phyloP scores from a whole-genome alignment of 2,113 vertebrate genomes.

The Labrus mixtus region DNA sequence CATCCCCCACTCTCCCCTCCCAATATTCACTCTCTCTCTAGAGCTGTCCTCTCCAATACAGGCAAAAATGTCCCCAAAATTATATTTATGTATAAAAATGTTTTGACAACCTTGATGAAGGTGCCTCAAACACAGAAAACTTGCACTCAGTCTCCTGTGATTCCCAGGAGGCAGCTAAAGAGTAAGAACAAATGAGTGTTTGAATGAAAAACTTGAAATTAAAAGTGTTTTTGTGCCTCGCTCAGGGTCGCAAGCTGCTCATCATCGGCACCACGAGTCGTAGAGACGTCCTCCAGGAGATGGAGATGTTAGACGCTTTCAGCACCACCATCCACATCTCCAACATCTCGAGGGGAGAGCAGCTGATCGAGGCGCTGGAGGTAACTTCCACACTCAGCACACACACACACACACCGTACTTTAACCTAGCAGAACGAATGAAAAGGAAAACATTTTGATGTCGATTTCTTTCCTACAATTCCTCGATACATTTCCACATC shows the following conservation, averaged over 20 bases:
- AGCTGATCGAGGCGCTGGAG: slow-evolving; percentile 94
- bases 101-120: no score
- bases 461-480: not conserved
- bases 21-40: no score
- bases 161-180: no score
- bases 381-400: slow-evolving; percentile 42
- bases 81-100: no score
- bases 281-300: slow-evolving; percentile 96
- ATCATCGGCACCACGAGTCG: slow-evolving; percentile 97
- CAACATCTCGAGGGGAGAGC: slow-evolving; percentile 91
- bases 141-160: no score
- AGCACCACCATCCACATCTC: slow-evolving; percentile 96
- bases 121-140: no score
- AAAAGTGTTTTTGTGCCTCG: not conserved
- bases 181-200: no score
- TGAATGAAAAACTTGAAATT: no score
- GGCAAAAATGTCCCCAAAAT: no score
- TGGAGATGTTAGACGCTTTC: slow-evolving; percentile 97
- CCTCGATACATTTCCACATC: not conserved
- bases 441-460: not conserved
- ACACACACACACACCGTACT: not conserved
- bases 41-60: no score
- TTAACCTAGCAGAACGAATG: not conserved
- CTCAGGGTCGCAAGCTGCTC: slow-evolving; percentile 94
- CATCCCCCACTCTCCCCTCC: no score